Evolutionary conservation across 2,888 invertebrate species (phyloP).

Genomic region (Cyclophora albipunctata): DNA sequence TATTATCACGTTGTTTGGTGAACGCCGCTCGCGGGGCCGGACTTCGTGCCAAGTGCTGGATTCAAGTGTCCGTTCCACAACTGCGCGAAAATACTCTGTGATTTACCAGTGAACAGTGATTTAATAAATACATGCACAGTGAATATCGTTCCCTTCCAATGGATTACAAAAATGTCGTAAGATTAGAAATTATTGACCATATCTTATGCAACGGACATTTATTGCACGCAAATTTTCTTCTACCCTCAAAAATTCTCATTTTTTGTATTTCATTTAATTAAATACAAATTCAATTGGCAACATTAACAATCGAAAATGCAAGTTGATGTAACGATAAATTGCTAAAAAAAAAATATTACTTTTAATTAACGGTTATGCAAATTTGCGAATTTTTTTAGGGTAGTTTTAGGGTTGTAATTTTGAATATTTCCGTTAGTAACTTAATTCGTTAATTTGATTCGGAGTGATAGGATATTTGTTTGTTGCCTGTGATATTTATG

Average conservation of each 20-base stretch:
- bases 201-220: neutral
- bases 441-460: too few species aligned
- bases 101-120: conserved; percentile 60
- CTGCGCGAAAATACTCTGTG: conserved; percentile 53
- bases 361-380: too few species aligned
- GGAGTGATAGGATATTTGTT: too few species aligned
- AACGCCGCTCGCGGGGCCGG: conserved; percentile 53
- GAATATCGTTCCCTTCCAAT: conserved; percentile 38
- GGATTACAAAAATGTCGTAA: conserved; percentile 64
- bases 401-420: too few species aligned
- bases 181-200: conserved; percentile 41
- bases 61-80: conserved; percentile 58
- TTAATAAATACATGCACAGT: conserved; percentile 38
- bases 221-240: neutral
- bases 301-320: too few species aligned
- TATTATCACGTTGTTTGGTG: conserved; percentile 70
- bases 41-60: conserved; percentile 64
- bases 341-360: too few species aligned
- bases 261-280: too few species aligned
- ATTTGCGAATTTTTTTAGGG: too few species aligned
- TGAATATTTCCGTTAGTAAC: too few species aligned
- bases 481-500: too few species aligned
- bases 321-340: too few species aligned
- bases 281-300: too few species aligned
- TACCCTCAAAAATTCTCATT: neutral